A percentile compares a stretch with the other conserved stretches of the same genome.
Evolutionary conservation across 2,797 vertebrate genomes (phyloP).

Genomic region (Argya squamiceps): DNA sequence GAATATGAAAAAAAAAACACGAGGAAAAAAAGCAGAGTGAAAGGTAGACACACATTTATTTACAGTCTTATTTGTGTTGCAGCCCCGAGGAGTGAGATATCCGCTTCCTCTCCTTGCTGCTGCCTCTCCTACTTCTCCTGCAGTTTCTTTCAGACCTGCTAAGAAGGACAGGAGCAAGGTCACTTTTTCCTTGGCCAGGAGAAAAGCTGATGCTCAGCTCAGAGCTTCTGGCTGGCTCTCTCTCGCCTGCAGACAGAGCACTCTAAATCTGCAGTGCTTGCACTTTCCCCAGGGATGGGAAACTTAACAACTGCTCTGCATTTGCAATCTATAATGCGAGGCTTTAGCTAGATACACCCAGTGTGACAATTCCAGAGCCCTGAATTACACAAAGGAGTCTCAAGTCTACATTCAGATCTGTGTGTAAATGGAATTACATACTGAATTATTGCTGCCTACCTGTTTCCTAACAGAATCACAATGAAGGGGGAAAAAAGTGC

Average conservation of each 20-base stretch:
- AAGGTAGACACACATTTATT: not conserved
- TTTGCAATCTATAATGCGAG: not conserved
- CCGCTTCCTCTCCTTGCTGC: not conserved
- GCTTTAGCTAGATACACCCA: not conserved
- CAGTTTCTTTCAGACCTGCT: not conserved
- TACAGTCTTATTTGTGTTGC: not conserved
- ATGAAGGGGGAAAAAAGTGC: not conserved
- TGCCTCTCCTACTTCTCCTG: not conserved
- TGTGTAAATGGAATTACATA: not conserved
- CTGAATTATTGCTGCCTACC: not conserved
- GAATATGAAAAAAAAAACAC: not conserved
- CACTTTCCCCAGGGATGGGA: slow-evolving; percentile 6
- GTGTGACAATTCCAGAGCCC: not conserved
- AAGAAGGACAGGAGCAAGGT: slow-evolving; percentile 22
- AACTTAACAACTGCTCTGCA: slow-evolving; percentile 13
- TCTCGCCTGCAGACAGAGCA: not conserved
- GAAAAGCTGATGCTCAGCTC: not conserved
- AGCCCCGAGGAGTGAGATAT: not conserved
- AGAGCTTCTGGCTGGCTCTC: slow-evolving; percentile 2
- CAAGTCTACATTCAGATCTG: not conserved
- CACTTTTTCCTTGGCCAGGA: not conserved
- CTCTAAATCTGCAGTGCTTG: not conserved
- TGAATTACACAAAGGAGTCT: not conserved
- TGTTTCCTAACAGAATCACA: slow-evolving; percentile 8
- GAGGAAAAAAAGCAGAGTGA: rapidly evolving